A percentile compares a stretch with the other conserved stretches of the same genome.
phyloP scores from a whole-genome alignment of 2,888 invertebrate genomes.

The Meloe dianella region DNA sequence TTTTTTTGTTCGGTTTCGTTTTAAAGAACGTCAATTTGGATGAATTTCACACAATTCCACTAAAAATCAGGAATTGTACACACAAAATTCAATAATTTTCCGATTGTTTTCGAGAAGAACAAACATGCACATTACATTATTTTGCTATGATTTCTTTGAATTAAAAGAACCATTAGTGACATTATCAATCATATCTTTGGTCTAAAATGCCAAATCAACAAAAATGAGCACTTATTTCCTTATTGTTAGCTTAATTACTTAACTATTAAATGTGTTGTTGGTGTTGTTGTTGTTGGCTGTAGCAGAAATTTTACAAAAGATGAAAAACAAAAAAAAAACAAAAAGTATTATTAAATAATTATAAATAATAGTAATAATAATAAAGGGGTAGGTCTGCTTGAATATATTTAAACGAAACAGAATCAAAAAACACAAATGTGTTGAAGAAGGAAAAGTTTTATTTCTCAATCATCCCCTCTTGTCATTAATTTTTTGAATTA shows the following conservation, averaged over 20 bases:
- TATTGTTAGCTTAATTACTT: slow-evolving; percentile 5
- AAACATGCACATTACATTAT: background rate
- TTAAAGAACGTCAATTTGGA: background rate
- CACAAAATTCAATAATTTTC: too few species aligned
- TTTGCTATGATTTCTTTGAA: background rate
- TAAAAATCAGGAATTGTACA: too few species aligned
- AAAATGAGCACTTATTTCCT: slow-evolving; percentile 1
- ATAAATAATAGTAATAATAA: too few species aligned
- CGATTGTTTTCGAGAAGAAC: background rate
- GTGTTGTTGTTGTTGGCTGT: slow-evolving; percentile 28
- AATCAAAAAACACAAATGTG: background rate
- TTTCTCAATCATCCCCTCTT: background rate
- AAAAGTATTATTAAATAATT: background rate
- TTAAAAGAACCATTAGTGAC: background rate
- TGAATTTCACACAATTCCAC: background rate
- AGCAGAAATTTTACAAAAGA: slow-evolving; percentile 24
- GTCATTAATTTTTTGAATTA: background rate
- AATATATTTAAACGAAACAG: background rate
- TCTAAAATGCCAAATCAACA: slow-evolving; percentile 41
- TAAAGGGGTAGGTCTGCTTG: slow-evolving; percentile 4
- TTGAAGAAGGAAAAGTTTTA: background rate
- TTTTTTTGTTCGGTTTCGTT: background rate
- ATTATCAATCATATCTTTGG: slow-evolving; percentile 44
- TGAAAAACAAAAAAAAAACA: slow-evolving; percentile 21
- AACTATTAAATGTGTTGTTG: slow-evolving; percentile 27